phyloP scores from a whole-genome alignment of 2,113 vertebrate genomes.

The Takifugu flavidus region DNA sequence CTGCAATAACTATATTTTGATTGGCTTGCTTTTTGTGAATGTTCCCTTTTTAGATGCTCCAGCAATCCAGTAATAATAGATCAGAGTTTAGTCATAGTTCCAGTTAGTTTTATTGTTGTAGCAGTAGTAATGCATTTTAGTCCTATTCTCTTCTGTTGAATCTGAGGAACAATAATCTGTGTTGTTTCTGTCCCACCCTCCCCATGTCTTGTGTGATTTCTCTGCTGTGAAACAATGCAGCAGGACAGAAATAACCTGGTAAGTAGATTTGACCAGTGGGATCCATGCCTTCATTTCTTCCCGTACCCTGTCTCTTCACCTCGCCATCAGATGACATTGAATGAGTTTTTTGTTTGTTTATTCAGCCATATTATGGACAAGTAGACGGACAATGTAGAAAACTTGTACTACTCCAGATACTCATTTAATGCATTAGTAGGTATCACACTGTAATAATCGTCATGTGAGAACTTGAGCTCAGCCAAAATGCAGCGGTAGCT shows the following conservation, averaged over 20 bases:
- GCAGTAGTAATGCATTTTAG: slow-evolving; percentile 26
- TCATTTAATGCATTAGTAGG: too few relatives aligned
- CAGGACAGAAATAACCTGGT: slow-evolving; percentile 99
- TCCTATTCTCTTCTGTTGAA: slow-evolving; percentile 49
- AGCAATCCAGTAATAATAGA: neutral
- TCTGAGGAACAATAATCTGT: slow-evolving; percentile 70
- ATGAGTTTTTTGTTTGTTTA: slow-evolving; percentile 25
- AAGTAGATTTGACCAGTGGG: slow-evolving; percentile 75
- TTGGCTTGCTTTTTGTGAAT: slow-evolving; percentile 26
- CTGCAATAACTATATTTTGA: slow-evolving; percentile 12
- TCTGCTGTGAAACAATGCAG: slow-evolving; percentile 82
- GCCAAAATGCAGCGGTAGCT: too few relatives aligned
- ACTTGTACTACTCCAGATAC: too few relatives aligned
- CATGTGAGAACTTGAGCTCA: too few relatives aligned
- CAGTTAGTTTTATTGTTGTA: neutral
- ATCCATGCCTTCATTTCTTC: slow-evolving; percentile 27
- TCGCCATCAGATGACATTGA: slow-evolving; percentile 36
- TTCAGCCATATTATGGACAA: neutral
- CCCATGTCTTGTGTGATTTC: slow-evolving; percentile 72
- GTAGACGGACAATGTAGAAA: too few relatives aligned
- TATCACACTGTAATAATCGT: too few relatives aligned
- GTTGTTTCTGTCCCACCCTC: slow-evolving; percentile 68
- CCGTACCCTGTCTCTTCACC: slow-evolving; percentile 19
- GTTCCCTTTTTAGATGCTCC: neutral
- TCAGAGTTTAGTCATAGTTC: neutral